Evolutionary conservation across 2,888 invertebrate species (phyloP).

Genomic region (Mesorhabditis sp.): DNA sequence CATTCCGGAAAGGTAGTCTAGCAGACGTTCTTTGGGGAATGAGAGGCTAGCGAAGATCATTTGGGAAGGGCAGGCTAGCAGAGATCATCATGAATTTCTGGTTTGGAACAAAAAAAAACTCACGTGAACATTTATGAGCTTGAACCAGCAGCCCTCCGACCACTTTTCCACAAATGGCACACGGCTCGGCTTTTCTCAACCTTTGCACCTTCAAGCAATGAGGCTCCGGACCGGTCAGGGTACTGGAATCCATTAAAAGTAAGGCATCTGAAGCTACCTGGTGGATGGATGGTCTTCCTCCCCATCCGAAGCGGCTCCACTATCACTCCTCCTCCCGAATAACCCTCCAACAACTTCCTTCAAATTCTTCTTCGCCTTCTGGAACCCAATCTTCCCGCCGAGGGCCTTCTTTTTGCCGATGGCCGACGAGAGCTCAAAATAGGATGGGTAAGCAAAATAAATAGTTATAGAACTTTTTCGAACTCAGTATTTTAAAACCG

Average conservation of each 20-base stretch:
- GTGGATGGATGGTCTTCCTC: conserved; percentile 47
- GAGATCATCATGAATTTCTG: background rate
- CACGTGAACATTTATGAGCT: conserved; percentile 64
- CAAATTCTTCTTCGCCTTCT: conserved; percentile 62
- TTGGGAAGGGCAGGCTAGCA: no score
- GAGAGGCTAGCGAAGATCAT: no score
- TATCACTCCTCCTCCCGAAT: conserved; percentile 37
- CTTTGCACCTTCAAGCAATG: conserved; percentile 62
- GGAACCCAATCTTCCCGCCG: conserved; percentile 58
- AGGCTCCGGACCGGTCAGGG: background rate
- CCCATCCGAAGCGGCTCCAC: conserved; percentile 36
- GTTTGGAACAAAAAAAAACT: conserved; percentile 14
- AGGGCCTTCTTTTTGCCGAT: conserved; percentile 41
- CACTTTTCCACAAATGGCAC: conserved; percentile 76
- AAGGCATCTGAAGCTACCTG: background rate
- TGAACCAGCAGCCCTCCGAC: conserved; percentile 69
- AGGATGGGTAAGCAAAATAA: no score
- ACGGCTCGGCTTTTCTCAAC: conserved; percentile 78
- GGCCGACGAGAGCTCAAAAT: conserved; percentile 11
- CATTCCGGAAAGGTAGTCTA: no score
- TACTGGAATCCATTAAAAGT: background rate
- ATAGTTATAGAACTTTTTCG: no score
- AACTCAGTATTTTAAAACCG: no score
- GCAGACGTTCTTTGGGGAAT: no score
- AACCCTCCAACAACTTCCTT: conserved; percentile 57